Base-by-base conservation (phyloP, 2,888 invertebrate species). In the Trachelus stipa region DNA sequence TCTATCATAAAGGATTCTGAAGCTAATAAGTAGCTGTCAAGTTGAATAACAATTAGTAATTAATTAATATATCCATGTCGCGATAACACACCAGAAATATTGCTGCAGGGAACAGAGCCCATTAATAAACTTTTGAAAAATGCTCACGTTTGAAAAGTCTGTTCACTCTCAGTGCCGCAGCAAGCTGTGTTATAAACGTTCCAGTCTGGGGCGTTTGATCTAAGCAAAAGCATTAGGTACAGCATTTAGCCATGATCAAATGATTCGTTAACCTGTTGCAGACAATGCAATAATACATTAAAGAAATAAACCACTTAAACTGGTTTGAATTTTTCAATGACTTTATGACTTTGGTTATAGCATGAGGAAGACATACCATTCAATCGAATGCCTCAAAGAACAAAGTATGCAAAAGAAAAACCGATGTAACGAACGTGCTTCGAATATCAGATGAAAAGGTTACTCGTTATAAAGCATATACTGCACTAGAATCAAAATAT, bases 161-260 rank as follows among this genome's bases (percentile, higher is more conserved):
- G 85, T 81, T 85, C 85, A 84, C 81, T 86, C 81, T 84, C 84
- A 81, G 84, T 83, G 77, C 81, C 82, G 80, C 85, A 85, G 81
- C 85, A 86, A 84, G 85, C 86, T 81, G 85, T 83, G 81, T 85
- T 83, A 85, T 82, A 85, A 81, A 84, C 83, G 82, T 86, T 85
- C 86, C 86, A 86, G 79, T 85, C 84, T 75, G 86, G 83, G 77
- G 82, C 79, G 80, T 85, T 86, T 79, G 85, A 83, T 86, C 86
- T 86, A 83, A 79, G 84, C 79, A 81, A 80, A 83, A 84, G 81
- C 83, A 83, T 82, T 76, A 81, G 74, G 68, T 71, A 79, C 30
- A 79, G 75, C 76, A 73, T 80, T 79, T 79, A 73, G 56, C 71
- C 31, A 73, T 69, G 73, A 73, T 69, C 34, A 34, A 31, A n/a